Conservation (phyloP, 2,113 vertebrate species). For the Onychorhynchus coronatus region DNA sequence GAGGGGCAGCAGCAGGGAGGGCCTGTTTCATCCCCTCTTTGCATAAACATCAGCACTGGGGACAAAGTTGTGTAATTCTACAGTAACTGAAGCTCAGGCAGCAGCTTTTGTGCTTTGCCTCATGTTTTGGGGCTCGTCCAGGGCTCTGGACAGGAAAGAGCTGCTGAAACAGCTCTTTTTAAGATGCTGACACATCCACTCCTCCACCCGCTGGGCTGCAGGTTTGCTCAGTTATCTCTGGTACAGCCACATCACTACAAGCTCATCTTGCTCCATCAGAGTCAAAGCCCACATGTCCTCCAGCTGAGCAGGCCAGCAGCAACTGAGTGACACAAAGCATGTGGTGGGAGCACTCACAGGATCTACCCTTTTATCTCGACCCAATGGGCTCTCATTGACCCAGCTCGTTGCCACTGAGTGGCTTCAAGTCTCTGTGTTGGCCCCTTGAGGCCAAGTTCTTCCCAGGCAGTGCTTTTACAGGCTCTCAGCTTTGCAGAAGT, state of each 20-base stretch:
- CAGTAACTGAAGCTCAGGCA: background rate
- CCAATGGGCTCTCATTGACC: fast-evolving
- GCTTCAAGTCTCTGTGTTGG: background rate
- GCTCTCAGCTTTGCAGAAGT: background rate
- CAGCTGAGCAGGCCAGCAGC: background rate
- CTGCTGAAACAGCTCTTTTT: background rate
- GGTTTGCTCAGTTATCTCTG: background rate
- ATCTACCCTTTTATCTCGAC: background rate
- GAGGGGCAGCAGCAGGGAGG: background rate
- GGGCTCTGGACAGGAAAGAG: background rate
- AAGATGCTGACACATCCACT: background rate
- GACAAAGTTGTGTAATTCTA: background rate
- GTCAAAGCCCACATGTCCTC: fast-evolving
- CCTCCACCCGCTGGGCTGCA: background rate
- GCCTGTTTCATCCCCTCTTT: background rate
- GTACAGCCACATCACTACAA: background rate
- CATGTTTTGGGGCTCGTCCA: background rate
- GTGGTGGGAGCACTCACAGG: background rate
- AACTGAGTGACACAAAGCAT: background rate
- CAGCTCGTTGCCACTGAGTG: background rate
- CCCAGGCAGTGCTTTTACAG: background rate
- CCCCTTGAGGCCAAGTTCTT: background rate
- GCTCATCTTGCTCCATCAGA: background rate
- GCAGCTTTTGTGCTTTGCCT: background rate
- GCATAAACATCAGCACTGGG: fast-evolving